Conservation (phyloP, 2,113 vertebrate species). For the Ictidomys tridecemlineatus region DNA sequence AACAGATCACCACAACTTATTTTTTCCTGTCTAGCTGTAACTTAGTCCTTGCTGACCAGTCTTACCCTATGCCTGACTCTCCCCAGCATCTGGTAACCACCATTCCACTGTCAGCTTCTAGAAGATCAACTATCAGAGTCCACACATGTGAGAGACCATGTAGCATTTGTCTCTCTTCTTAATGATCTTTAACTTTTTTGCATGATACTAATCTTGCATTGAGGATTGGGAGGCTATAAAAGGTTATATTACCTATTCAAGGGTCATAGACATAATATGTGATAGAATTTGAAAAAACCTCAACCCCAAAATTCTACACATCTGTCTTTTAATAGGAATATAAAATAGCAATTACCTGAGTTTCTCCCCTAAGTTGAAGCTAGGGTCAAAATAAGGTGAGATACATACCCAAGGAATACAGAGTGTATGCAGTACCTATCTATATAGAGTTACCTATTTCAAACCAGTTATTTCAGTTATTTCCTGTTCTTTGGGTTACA, state of each 20-base stretch:
- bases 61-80: neutral
- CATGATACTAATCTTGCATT: neutral
- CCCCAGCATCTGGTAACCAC: neutral
- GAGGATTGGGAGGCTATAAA: constrained; percentile 27
- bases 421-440: neutral
- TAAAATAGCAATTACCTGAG: constrained; percentile 18
- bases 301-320: neutral
- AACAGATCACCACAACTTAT: neutral
- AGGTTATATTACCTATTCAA: constrained; percentile 22
- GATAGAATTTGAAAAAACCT: neutral
- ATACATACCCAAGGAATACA: neutral
- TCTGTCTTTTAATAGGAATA: neutral
- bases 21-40: neutral
- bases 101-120: too few species aligned
- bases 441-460: neutral
- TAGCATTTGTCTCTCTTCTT: neutral
- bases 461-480: neutral
- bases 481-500: neutral
- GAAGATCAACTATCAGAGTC: neutral
- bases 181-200: constrained; percentile 41
- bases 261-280: neutral
- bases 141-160: neutral
- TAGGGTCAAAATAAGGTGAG: neutral
- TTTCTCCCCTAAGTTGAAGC: neutral
- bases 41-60: neutral